Evolutionary conservation across 2,113 vertebrate genomes (phyloP).

Genomic region (Centropus bengalensis): DNA sequence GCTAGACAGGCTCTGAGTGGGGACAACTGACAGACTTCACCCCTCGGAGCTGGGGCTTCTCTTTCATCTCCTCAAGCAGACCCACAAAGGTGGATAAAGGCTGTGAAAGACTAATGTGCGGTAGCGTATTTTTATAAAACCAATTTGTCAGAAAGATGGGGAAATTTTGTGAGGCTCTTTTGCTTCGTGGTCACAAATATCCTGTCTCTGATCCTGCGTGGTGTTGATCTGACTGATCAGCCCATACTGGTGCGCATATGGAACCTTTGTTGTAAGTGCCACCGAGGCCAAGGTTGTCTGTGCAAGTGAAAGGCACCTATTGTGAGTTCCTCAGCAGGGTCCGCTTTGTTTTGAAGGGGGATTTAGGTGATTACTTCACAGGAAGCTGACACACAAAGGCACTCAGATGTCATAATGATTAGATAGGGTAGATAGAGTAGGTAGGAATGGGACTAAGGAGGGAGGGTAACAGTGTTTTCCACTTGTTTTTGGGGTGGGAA

Average conservation of each 20-base stretch:
- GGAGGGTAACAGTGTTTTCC: not conserved
- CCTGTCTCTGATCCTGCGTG: not conserved
- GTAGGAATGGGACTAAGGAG: conserved; percentile 22
- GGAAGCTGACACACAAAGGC: conserved; percentile 61
- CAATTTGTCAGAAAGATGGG: not conserved
- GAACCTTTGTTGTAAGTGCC: conserved; percentile 47
- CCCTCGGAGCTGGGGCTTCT: not conserved
- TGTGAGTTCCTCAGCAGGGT: conserved; percentile 59
- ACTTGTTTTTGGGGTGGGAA: not conserved
- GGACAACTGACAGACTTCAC: not conserved
- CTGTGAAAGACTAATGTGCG: not conserved
- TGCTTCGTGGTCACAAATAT: not conserved
- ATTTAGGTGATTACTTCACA: conserved; percentile 51
- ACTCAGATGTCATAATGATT: conserved; percentile 48
- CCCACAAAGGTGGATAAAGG: not conserved
- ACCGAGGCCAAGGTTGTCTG: conserved; percentile 42
- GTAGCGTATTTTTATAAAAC: not conserved
- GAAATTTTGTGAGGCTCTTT: not conserved
- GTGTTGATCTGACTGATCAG: conserved; percentile 16
- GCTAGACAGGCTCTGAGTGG: not conserved
- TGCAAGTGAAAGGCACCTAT: conserved; percentile 58
- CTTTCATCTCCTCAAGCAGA: not conserved
- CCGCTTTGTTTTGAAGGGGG: conserved; percentile 23
- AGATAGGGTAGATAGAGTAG: conserved; percentile 46
- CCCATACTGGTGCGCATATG: conserved; percentile 61